Base-by-base conservation (phyloP, 2,888 invertebrate species). In the Colletes collaris region DNA sequence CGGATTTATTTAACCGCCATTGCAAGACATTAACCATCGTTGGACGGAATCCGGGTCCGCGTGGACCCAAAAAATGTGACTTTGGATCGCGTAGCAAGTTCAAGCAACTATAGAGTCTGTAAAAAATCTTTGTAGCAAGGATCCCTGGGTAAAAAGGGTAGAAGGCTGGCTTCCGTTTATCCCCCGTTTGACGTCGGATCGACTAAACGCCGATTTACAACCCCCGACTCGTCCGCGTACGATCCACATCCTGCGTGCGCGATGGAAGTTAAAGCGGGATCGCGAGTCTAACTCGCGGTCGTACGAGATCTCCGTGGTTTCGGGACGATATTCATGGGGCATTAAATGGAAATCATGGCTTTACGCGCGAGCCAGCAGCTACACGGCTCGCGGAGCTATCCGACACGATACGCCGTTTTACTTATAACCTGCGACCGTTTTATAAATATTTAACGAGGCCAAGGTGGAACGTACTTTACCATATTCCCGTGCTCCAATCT, bases 301-400 rank as follows among this genome's bases (percentile, higher is more conserved):
- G 59, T 49, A n/a, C 56, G 40, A 10, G 40, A 50, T 66, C 65
- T 56, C 10, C 16, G 75, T 40, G 63, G 56, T 46, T 58, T 27
- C 77, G 66, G 40, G 16, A 16, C 67, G 75, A 75, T 89, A 89
- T 90, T 89, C 89, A 88, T 87, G 82, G 83, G 62, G 76, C 81
- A 89, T 89, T 87, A 89, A 89, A 89, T 89, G 90, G 86, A 89
- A 90, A 90, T 89, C 85, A 86, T 86, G 87, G 84, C 85, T 88
- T 87, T 85, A 84, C 86, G 85, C 63, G 77, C 66, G 74, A 64
- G 76, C 56, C 69, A 44, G 72, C 68, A 65, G 74, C 75, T 78
- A 65, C 55, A 79, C 70, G 65, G 53, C 27, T 27, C 79, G 68
- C 68, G 62, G 67, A 74, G 79, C 74, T 75, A 65, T 70, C 77